phyloP scores from a whole-genome alignment of 2,888 invertebrate genomes.

The Oscheius sp. region DNA sequence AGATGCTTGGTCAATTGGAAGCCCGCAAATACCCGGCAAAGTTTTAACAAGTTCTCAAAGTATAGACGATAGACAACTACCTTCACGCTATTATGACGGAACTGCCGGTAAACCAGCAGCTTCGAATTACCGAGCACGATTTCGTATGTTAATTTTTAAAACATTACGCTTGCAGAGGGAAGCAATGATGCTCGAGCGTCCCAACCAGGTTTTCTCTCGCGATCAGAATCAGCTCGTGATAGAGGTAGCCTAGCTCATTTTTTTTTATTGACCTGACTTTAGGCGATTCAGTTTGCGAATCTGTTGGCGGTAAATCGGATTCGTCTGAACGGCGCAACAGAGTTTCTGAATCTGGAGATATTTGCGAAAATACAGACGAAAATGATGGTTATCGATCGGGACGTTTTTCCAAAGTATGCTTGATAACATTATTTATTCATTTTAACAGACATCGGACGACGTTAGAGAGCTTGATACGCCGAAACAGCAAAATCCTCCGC shows the following conservation, averaged over 20 bases:
- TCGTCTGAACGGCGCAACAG: neutral
- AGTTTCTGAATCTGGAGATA: neutral
- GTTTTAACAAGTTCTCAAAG: neutral
- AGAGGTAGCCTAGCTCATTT: neutral
- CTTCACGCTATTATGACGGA: constrained; percentile 54
- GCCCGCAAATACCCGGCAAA: neutral
- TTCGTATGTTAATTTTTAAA: constrained; percentile 31
- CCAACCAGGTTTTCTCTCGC: constrained; percentile 19
- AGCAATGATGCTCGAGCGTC: constrained; percentile 40
- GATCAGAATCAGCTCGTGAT: constrained; percentile 20
- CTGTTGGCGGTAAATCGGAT: constrained; percentile 9
- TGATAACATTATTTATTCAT: no score
- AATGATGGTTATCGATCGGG: neutral
- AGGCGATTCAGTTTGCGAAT: constrained; percentile 5
- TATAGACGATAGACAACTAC: constrained; percentile 37
- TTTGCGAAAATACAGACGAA: neutral
- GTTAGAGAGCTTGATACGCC: constrained; percentile 2
- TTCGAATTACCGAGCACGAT: constrained; percentile 24
- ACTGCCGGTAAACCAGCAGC: constrained; percentile 11
- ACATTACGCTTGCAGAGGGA: constrained; percentile 31
- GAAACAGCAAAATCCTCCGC: neutral
- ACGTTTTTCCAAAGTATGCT: no score
- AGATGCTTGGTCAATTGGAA: constrained; percentile 39
- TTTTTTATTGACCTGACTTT: neutral
- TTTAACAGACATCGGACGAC: neutral